Conservation (phyloP, 2,797 vertebrate genomes). For the Aratinga solstitialis region DNA sequence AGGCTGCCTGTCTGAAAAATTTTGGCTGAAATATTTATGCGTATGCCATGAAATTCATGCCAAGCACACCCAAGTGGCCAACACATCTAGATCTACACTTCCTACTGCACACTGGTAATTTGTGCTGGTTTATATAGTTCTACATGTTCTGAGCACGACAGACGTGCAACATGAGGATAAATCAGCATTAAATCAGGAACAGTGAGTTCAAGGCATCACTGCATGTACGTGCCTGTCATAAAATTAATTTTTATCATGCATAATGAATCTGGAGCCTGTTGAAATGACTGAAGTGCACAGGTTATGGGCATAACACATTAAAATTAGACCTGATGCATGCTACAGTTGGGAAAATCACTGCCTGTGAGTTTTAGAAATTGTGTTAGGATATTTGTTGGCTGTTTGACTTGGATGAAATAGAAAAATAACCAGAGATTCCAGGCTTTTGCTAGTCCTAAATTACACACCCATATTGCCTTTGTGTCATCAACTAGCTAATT, state of each 20-base stretch:
- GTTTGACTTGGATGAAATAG: background rate
- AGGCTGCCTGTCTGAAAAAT: background rate
- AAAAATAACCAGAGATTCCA: background rate
- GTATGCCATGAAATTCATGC: background rate
- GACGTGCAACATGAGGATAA: background rate
- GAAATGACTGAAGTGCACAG: background rate
- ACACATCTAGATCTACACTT: background rate
- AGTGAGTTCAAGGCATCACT: background rate
- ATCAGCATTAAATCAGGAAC: background rate
- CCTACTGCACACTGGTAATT: background rate
- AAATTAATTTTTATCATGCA: background rate
- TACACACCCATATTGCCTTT: background rate
- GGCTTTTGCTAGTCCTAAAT: background rate
- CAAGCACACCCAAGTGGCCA: background rate
- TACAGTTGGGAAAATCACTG: background rate
- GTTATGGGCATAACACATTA: background rate
- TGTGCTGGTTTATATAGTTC: background rate
- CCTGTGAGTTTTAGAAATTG: background rate
- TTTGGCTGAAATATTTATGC: background rate
- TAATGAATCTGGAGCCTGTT: background rate
- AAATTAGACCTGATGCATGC: background rate
- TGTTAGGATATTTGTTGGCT: background rate
- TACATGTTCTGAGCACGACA: background rate
- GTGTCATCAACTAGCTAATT: background rate
- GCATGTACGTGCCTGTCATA: rapidly evolving